Evolutionary conservation across 2,113 vertebrate species (phyloP).

Genomic region (Seriola aureovittata): DNA sequence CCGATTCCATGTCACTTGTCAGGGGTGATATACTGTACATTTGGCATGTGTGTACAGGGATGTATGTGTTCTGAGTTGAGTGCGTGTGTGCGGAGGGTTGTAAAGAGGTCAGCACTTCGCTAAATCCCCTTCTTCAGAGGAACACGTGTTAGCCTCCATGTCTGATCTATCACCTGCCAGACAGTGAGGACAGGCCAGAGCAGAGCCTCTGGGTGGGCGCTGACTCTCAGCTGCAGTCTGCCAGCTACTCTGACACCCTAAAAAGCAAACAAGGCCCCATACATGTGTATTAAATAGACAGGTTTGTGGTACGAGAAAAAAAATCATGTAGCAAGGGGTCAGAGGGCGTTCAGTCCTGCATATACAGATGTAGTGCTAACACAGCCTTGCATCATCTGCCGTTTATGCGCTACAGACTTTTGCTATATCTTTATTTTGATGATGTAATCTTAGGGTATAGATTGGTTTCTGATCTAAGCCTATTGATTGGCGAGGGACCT

Average conservation of each 20-base stretch:
- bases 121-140: slow-evolving; percentile 73
- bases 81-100: slow-evolving; percentile 44
- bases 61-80: slow-evolving; percentile 35
- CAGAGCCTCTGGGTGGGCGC: slow-evolving; percentile 70
- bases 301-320: slow-evolving; percentile 27
- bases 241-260: slow-evolving; percentile 55
- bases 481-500: slow-evolving; percentile 77
- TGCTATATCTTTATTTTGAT: slow-evolving; percentile 67
- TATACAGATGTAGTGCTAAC: not conserved
- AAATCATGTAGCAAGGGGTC: slow-evolving; percentile 18
- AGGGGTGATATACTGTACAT: slow-evolving; percentile 58
- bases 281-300: slow-evolving; percentile 32
- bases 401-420: slow-evolving; percentile 22
- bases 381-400: not conserved
- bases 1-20: slow-evolving; percentile 56
- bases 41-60: slow-evolving; percentile 56
- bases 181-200: slow-evolving; percentile 73
- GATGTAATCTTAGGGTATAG: slow-evolving; percentile 74
- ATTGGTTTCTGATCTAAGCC: slow-evolving; percentile 75
- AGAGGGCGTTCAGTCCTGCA: not conserved
- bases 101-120: slow-evolving; percentile 66
- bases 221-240: slow-evolving; percentile 58
- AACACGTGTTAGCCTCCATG: slow-evolving; percentile 77
- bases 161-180: slow-evolving; percentile 81
- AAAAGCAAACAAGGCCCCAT: slow-evolving; percentile 59